Conservation (phyloP, 2,888 invertebrate species). For the Gari tellinella region DNA sequence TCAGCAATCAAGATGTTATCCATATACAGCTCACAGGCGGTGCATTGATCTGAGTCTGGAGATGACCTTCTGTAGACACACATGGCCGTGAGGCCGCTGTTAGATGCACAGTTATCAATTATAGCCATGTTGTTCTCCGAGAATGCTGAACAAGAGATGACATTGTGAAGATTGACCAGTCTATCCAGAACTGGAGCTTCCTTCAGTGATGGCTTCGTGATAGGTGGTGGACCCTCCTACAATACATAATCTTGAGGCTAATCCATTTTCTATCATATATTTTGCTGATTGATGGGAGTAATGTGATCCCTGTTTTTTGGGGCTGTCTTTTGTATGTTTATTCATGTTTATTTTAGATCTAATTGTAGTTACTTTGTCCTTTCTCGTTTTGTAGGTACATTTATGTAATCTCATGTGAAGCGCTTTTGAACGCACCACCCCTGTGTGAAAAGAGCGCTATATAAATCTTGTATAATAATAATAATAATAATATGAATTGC, state of each 20-base stretch:
- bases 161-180: conserved; percentile 50
- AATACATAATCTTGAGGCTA: background rate
- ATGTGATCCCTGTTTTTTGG: too few relatives aligned
- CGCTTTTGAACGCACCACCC: too few relatives aligned
- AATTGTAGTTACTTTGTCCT: too few relatives aligned
- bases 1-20: conserved; percentile 67
- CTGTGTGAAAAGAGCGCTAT: too few relatives aligned
- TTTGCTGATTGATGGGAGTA: too few relatives aligned
- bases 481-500: too few relatives aligned
- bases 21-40: conserved; percentile 70
- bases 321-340: too few relatives aligned
- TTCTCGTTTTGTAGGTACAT: too few relatives aligned
- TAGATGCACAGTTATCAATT: conserved; percentile 64
- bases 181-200: conserved; percentile 58
- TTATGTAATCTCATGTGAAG: too few relatives aligned
- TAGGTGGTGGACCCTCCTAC: conserved; percentile 41
- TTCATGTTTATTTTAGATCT: too few relatives aligned
- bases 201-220: conserved; percentile 22
- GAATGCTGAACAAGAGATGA: conserved; percentile 59
- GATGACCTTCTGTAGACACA: conserved; percentile 63
- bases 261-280: background rate
- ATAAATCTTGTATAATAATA: too few relatives aligned
- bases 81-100: conserved; percentile 64
- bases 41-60: background rate
- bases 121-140: conserved; percentile 61